Evolutionary conservation across 2,888 invertebrate species (phyloP), one percentile per base, ranked within the genome.

Genomic region (Zaprionus bogoriensis): DNA sequence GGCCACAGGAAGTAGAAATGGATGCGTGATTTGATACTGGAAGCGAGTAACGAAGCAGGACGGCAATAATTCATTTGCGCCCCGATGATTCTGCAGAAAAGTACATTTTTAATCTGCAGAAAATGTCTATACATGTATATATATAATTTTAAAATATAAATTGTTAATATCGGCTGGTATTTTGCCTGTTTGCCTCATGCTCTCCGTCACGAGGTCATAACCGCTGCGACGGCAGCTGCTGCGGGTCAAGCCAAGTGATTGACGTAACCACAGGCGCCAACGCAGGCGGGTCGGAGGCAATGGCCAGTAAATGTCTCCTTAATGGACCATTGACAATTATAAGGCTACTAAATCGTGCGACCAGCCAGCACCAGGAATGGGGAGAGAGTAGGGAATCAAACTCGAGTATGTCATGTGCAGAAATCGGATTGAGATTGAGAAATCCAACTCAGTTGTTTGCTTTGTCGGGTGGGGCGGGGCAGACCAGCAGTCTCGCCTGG

Each of bases 251-350:
- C 48, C 52, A 63, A 65, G 75, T 83, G 78, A 79, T 74, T 79
- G 83, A 68, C 77, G 59, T 55, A 63, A 59, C 83, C 72, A 50
- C 66, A 74, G 77, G 77, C 59, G 61, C 22, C 53, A 61, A 42
- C 44, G 17, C 46, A 47, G 46, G 39, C 41, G 39, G 25, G 45
- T 38, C 38, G 23, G 38, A 2, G 63, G 20, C 19, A 52, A 19
- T 32, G 39, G 27, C 36, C 57, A 50, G 42, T 52, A 61, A 54
- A 60, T 60, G 67, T 61, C 59, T 55, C 41, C 75, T 67, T 76
- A 79, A 84, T 82, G 70, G 76, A 47, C 69, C 68, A 87, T 82
- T 82, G 84, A 84, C 87, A 87, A 84, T 84, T 82, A 86, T 81
- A 80, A 64, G 62, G 75, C 76, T 77, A 75, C 76, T 80, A 77